Evolutionary conservation across 2,113 vertebrate genomes (phyloP), one percentile per base, ranked within the genome.

Genomic region (Podarcis raffonei): DNA sequence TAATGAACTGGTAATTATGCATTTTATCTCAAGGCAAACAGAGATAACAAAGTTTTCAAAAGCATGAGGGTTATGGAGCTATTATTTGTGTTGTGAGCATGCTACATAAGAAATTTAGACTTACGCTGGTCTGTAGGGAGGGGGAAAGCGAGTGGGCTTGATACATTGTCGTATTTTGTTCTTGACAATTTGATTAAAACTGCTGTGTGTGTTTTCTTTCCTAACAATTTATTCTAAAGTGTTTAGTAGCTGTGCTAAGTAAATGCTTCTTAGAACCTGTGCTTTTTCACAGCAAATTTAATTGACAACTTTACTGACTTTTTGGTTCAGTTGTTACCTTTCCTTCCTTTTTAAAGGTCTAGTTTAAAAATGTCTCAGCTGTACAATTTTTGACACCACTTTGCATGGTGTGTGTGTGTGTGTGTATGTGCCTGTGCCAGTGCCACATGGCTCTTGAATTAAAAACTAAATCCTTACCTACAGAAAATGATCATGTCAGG

Each of bases 181-280:
- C 92, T 92, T 93, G 96, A 95, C 95, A 95, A 92, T 84, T 72
- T 92, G 95, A 95, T 95, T 93, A 91, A 94, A 96, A 93, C 88
- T 81, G 30, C 65, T 57, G 79, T 87, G 68, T 87, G 68, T 89
- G 82, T 89, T 90, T 23, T 57, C 32, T 76, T 80, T 59, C 23
- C 37, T 62, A 90, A 84, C 87, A 91, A 72, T 90, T 90, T 87
- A 68, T 77, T 82, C 77, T 79, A 32, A 87, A 91, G 82, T 16
- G 39, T 66, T 76, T 59, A 66, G 77, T 53, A 37, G 69, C 88
- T 83, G 5, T 89, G 86, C 89, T 89, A 77, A 86, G 71, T 65
- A 77, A 86, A 65, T 65, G 20, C 6, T 77, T 81, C 75, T 81
- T 72, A 84, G 76, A 86, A 87, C 22, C 35, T 25, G 27, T 84